Percentiles rank a stretch among this genome's conserved stretches.
Conservation (phyloP, 2,888 invertebrate genomes). For the Pasiphila rectangulata region DNA sequence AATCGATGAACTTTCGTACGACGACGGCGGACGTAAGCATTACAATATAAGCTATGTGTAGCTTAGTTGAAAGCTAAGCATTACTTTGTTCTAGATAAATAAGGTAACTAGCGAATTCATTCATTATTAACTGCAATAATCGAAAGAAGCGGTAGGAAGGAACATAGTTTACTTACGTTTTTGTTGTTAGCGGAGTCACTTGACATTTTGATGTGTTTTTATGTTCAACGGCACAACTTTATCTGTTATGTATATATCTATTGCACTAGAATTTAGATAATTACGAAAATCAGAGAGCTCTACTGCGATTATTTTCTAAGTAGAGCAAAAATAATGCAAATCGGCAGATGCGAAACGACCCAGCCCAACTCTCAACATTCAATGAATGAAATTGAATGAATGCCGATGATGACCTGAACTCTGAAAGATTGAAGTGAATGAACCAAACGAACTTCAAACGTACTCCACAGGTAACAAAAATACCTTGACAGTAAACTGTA, state of each 20-base stretch:
- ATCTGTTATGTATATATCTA: slow-evolving; percentile 18
- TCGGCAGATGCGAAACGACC: slow-evolving; percentile 19
- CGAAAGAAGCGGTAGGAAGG: background rate
- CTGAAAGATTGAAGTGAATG: too few species aligned
- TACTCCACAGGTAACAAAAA: too few species aligned
- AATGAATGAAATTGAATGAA: background rate
- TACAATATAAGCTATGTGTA: too few species aligned
- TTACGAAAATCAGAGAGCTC: too few species aligned
- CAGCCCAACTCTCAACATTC: too few species aligned
- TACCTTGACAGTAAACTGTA: too few species aligned
- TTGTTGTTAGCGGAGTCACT: slow-evolving; percentile 78
- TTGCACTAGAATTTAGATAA: background rate
- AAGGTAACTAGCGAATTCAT: too few species aligned
- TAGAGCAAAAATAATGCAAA: slow-evolving; percentile 27
- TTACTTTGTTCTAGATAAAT: too few species aligned
- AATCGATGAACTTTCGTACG: slow-evolving; percentile 13
- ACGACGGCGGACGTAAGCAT: too few species aligned
- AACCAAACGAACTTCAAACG: background rate
- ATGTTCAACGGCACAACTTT: slow-evolving; percentile 21
- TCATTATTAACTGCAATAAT: background rate
- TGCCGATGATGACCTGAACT: too few species aligned
- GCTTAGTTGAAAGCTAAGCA: too few species aligned
- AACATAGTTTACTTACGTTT: slow-evolving; percentile 71
- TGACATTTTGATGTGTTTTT: slow-evolving; percentile 66
- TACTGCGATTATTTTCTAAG: too few species aligned